Percentiles rank a stretch among this genome's conserved stretches.
These are phyloP conservation scores for Rhinoderma darwinii DNA, from an alignment of 2,113 vertebrate genomes.

Conservation along the genomic window DNA sequence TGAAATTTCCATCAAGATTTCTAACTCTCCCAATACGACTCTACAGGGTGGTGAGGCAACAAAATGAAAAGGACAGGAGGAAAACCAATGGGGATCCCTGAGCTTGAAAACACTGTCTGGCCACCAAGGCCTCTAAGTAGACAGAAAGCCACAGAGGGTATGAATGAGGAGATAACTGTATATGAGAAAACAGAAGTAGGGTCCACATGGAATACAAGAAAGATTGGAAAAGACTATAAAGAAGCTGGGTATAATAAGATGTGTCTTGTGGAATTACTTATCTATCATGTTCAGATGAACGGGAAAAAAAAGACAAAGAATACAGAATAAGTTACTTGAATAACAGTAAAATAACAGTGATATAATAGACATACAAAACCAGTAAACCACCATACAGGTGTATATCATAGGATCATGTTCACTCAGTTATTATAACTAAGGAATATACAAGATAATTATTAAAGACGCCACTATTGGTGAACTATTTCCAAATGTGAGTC, in stretches of 20 bases:
- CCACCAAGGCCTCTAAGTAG: not conserved
- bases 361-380: not conserved
- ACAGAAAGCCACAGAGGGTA: slow-evolving; percentile 6
- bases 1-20: slow-evolving; percentile 13
- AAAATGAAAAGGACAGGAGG: slow-evolving; percentile 30
- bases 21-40: not conserved
- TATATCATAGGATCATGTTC: not conserved
- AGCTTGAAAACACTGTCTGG: not conserved
- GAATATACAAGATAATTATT: no score
- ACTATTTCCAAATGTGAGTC: no score
- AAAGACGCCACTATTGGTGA: no score
- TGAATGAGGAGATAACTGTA: slow-evolving; percentile 2
- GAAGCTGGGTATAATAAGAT: not conserved
- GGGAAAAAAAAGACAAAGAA: not conserved
- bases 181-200: not conserved
- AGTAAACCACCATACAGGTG: not conserved
- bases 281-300: not conserved
- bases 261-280: slow-evolving; percentile 6
- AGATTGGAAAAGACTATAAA: slow-evolving; percentile 3
- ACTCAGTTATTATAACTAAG: not conserved
- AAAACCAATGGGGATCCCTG: not conserved
- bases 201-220: slow-evolving; percentile 6
- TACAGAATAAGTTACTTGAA: not conserved
- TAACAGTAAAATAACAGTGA: not conserved
- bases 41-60: not conserved